These are phyloP conservation scores for Eubasilissa splendida DNA, from an alignment of 2,888 invertebrate species.

Conservation along the genomic window DNA sequence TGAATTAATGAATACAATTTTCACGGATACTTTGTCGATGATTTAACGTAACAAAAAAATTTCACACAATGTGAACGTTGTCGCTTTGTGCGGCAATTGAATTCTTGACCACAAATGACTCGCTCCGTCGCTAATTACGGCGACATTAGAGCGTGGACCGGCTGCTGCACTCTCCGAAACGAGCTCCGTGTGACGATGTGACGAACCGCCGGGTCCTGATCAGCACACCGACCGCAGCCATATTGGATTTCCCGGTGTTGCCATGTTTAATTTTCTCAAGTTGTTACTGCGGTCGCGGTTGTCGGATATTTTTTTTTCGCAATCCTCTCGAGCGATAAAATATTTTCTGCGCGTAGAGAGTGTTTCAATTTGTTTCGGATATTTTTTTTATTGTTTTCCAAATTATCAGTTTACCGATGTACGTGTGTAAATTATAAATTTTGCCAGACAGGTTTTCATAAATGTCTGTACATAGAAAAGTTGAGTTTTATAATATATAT, in stretches of 20 bases:
- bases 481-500: too few species aligned
- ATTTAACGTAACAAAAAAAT: too few species aligned
- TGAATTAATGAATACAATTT: too few species aligned
- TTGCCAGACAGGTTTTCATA: too few species aligned
- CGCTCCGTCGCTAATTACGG: constrained; percentile 16
- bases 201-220: not conserved
- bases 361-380: too few species aligned
- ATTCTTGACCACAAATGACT: not conserved
- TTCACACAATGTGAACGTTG: too few species aligned
- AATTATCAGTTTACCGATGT: too few species aligned
- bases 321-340: not conserved
- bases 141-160: not conserved
- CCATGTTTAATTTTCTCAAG: constrained; percentile 11
- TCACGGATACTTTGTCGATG: too few species aligned
- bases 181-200: not conserved
- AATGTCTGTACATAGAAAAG: too few species aligned
- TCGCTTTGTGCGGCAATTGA: not conserved
- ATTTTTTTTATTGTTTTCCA: too few species aligned
- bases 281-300: not conserved
- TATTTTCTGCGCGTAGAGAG: not conserved
- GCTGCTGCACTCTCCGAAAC: not conserved
- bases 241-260: constrained; percentile 20
- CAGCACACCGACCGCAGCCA: constrained; percentile 17
- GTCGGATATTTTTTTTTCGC: not conserved
- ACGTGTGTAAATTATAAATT: too few species aligned